Evolutionary conservation across 1,140 invertebrate genomes (phyloP), one percentile per base, ranked within the genome.

Genomic region (Neoseiulus cucumeris): DNA sequence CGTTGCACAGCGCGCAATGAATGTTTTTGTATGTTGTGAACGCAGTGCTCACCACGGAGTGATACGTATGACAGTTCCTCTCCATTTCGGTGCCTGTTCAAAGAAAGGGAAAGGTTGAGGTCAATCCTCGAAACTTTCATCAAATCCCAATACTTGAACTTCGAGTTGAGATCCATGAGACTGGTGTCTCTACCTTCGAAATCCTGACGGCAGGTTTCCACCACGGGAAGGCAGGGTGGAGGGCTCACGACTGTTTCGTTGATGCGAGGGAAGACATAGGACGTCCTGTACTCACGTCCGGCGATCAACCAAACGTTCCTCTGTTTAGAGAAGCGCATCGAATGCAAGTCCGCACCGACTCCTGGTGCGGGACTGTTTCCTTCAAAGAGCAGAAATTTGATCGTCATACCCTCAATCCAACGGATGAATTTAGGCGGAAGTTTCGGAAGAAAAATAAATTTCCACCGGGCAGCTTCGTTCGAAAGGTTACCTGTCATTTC

Each of bases 1-100:
- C 70, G 68, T 82, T 80, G 70, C 82, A 83, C 9, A 77, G 67
- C 4, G 81, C 81, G 70, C 82, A 83, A 68, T 82, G 80, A 0
- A 76, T 70, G 68, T 83, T 83, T 67, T 77, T 73, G 70, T 79
- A 82, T 2, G 44, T 44, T 1, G 14, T 6, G 28, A 33, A 44
- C 4, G 20, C 22, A 1, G 64, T 47, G 1, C 44, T 65, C 64
- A 67, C 66, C 39, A 68, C 67, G 7, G 69, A 67, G 6, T 28
- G 20, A 29, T 68, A 70, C 45, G 59, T 64, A 1, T 42, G 41
- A 2, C 45, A 29, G 28, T 55, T 17, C 6, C 45, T 45, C 7
- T 66, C 47, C 20, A 69, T 44, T 14, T 59, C 22, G 65, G 59
- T 68, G 2, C 66, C 64, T 0, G 39, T n/a, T n/a, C n/a, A n/a